Conservation (phyloP, 1,140 invertebrate genomes). For the Ostrea edulis region DNA sequence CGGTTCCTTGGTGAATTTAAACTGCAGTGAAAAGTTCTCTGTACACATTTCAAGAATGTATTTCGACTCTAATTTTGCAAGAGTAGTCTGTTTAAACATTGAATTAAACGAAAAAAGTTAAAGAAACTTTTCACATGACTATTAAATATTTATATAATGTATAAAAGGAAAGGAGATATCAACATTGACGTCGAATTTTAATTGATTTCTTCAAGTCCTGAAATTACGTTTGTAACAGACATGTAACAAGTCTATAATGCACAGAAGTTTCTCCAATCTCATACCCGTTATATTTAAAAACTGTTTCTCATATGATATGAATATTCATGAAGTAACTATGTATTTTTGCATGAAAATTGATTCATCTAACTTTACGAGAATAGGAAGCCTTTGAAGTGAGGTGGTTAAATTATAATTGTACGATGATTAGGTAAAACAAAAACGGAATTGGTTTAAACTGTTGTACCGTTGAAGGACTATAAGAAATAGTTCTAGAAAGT, state of each 20-base stretch:
- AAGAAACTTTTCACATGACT: not conserved
- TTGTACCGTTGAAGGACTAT: not conserved
- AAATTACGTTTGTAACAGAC: not conserved
- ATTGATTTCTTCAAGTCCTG: not conserved
- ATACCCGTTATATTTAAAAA: too few species aligned
- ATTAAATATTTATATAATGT: not conserved
- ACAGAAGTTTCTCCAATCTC: not conserved
- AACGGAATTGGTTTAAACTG: not conserved
- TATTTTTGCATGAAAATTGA: too few species aligned
- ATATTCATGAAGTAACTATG: too few species aligned
- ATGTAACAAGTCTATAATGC: not conserved
- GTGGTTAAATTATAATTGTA: too few species aligned
- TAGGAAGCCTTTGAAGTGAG: too few species aligned
- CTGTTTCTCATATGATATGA: too few species aligned
- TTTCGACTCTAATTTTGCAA: slow-evolving; percentile 16
- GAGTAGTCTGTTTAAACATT: not conserved
- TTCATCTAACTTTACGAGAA: too few species aligned
- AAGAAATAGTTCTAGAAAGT: not conserved
- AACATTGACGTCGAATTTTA: not conserved
- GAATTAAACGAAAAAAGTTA: not conserved
- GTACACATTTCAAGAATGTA: slow-evolving; percentile 7
- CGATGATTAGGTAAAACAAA: too few species aligned
- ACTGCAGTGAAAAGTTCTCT: not conserved
- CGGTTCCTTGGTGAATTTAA: not conserved
- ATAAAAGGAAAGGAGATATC: not conserved